phyloP scores from a whole-genome alignment of 1,140 invertebrate species.

The Oscheius sp. region DNA sequence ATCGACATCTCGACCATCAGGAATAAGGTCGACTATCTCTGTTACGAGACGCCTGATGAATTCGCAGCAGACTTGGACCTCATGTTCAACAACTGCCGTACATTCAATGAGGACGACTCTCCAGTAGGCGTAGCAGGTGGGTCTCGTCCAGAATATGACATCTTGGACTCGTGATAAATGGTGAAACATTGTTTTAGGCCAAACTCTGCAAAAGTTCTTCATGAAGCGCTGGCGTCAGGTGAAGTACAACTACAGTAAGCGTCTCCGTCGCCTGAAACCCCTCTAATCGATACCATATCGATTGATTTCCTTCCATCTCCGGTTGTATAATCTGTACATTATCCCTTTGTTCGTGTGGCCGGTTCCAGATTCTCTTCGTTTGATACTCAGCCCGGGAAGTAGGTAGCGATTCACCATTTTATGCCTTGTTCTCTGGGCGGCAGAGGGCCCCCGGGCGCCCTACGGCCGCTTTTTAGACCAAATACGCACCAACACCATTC shows the following conservation, averaged over 20 bases:
- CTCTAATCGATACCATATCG: no score
- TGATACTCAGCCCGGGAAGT: no score
- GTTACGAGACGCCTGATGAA: slow-evolving; percentile 27
- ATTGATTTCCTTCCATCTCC: no score
- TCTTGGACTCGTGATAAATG: background rate
- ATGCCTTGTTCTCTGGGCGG: no score
- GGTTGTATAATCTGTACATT: no score
- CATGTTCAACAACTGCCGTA: slow-evolving; percentile 35
- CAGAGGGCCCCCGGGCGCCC: no score
- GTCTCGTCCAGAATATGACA: no score
- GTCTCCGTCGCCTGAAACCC: slow-evolving; percentile 17
- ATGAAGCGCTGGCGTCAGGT: slow-evolving; percentile 29
- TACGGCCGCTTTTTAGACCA: no score
- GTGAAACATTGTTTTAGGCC: background rate
- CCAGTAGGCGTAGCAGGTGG: slow-evolving; percentile 9
- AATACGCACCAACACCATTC: no score
- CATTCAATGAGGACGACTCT: slow-evolving; percentile 34
- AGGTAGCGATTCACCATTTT: no score
- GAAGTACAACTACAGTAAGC: slow-evolving; percentile 31
- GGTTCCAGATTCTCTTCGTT: no score
- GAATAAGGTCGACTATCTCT: slow-evolving; percentile 5
- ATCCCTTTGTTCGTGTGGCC: no score
- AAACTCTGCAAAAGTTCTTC: slow-evolving; percentile 26
- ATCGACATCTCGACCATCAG: slow-evolving; percentile 35
- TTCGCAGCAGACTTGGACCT: slow-evolving; percentile 26